A percentile compares a stretch with the other conserved stretches of the same genome.
These are phyloP conservation scores for Agonopterix heracliana DNA, from an alignment of 2,888 invertebrate species.

Conservation along the genomic window DNA sequence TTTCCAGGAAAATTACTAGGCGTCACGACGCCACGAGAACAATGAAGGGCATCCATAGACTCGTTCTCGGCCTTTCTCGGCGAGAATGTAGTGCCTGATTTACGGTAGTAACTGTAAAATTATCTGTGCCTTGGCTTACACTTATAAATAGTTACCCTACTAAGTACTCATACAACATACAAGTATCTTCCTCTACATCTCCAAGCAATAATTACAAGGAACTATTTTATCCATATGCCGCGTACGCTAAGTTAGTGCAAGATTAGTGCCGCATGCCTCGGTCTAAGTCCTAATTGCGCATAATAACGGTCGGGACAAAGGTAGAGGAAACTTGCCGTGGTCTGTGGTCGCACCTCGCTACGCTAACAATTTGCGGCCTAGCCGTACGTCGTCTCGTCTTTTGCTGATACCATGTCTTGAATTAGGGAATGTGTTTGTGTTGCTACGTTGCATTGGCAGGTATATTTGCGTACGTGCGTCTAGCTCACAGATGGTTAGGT, in stretches of 20 bases:
- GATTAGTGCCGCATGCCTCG: slow-evolving; percentile 54
- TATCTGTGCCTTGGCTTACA: no score
- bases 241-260: slow-evolving; percentile 42
- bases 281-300: slow-evolving; percentile 62
- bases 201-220: slow-evolving; percentile 31
- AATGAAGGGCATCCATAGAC: no score
- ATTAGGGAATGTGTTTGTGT: no score
- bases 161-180: no score
- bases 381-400: slow-evolving; percentile 40
- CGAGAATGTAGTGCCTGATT: no score
- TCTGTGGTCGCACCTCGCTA: slow-evolving; percentile 44
- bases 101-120: no score
- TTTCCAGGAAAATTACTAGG: no score
- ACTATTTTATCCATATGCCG: slow-evolving; percentile 40
- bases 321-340: slow-evolving; percentile 24
- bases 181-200: neutral
- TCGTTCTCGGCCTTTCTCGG: no score
- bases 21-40: no score
- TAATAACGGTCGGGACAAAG: slow-evolving; percentile 59
- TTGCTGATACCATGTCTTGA: slow-evolving; percentile 22
- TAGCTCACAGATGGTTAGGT: no score
- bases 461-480: no score
- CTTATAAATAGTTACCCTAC: no score
- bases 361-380: slow-evolving; percentile 58
- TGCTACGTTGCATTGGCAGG: neutral